Conservation (phyloP, 2,113 vertebrate species). For the Pachycephala philippinensis region DNA sequence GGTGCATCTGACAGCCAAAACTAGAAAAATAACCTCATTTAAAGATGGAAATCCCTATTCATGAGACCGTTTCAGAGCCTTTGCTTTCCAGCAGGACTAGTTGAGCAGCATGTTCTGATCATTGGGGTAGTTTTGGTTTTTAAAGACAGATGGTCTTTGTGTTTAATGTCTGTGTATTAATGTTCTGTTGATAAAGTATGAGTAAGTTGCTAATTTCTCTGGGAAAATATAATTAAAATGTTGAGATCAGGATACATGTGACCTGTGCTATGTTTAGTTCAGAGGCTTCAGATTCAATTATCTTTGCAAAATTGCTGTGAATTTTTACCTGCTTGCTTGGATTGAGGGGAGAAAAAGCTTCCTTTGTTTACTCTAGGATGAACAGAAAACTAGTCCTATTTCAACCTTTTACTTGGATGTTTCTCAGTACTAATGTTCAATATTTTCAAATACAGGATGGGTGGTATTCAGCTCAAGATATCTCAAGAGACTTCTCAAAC, state of each 20-base stretch:
- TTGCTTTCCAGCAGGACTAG: constrained; percentile 16
- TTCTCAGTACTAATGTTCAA: background rate
- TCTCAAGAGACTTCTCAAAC: background rate
- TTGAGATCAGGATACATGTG: background rate
- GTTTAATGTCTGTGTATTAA: constrained; percentile 22
- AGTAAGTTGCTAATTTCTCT: constrained; percentile 21
- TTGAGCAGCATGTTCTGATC: constrained; percentile 6
- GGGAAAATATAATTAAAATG: background rate
- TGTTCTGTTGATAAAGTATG: constrained; percentile 29
- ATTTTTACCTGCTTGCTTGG: background rate
- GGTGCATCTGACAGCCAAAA: constrained; percentile 38
- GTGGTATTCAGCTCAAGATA: background rate
- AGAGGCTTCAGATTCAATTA: background rate
- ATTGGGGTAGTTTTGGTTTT: background rate
- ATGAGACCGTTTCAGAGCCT: background rate
- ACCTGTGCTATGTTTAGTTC: background rate
- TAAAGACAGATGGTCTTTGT: constrained; percentile 26
- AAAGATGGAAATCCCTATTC: constrained; percentile 48
- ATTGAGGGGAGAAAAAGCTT: background rate
- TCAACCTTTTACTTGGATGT: background rate
- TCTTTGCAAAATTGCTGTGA: background rate
- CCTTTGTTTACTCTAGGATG: background rate
- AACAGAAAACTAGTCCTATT: background rate
- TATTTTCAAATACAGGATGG: background rate
- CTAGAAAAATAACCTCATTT: constrained; percentile 13